Conservation (phyloP, 1,140 invertebrate species). For the Drosophila truncata region DNA sequence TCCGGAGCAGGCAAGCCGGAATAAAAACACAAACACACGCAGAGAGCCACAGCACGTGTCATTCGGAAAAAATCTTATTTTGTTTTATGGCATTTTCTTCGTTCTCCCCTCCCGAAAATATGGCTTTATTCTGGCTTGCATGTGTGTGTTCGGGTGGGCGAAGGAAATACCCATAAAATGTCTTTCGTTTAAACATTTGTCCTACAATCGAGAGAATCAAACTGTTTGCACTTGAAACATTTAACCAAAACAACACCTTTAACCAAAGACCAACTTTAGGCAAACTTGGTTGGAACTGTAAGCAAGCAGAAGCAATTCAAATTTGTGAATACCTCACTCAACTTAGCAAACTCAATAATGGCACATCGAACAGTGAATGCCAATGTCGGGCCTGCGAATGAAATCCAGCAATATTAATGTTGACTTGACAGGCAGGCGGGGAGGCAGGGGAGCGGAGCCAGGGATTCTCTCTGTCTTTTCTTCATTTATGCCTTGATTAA, state of each 20-base stretch:
- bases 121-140: constrained; percentile 27
- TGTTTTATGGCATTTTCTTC: constrained; percentile 60
- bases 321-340: constrained; percentile 32
- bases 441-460: neutral
- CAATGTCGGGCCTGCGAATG: constrained; percentile 20
- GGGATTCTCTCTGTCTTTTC: constrained; percentile 19
- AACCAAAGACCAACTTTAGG: constrained; percentile 10
- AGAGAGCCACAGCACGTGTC: constrained; percentile 41
- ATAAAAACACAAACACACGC: constrained; percentile 12
- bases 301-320: constrained; percentile 27
- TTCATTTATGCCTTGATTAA: constrained; percentile 56
- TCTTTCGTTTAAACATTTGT: constrained; percentile 50
- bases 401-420: constrained; percentile 50
- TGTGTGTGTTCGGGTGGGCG: constrained; percentile 1
- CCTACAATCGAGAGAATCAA: constrained; percentile 27
- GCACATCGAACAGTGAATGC: constrained; percentile 37
- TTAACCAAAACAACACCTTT: constrained; percentile 19
- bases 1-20: constrained; percentile 11
- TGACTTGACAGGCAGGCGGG: constrained; percentile 30
- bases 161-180: constrained; percentile 54
- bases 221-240: constrained; percentile 17
- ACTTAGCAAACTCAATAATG: constrained; percentile 48
- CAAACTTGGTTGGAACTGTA: constrained; percentile 7
- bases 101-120: constrained; percentile 40
- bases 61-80: constrained; percentile 60